These are phyloP conservation scores for Micromesistius poutassou DNA, from an alignment of 2,797 vertebrate species.

Conservation along the genomic window DNA sequence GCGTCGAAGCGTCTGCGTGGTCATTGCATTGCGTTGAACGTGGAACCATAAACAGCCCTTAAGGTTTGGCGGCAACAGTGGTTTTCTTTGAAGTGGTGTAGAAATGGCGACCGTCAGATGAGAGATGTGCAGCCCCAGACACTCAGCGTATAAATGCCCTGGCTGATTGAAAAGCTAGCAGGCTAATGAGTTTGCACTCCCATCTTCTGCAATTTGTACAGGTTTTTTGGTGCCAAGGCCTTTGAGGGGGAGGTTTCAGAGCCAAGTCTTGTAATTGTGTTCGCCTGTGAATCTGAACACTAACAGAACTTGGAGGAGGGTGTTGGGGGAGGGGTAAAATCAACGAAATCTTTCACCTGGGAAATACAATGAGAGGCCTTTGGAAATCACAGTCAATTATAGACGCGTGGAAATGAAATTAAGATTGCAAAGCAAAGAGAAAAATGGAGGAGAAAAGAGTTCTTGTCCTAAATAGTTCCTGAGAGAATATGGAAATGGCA, in stretches of 20 bases:
- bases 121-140: constrained; percentile 58
- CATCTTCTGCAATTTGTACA: constrained; percentile 72
- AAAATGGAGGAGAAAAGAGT: constrained; percentile 14
- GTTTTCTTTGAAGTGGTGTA: constrained; percentile 66
- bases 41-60: too few species aligned
- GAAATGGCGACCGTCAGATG: constrained; percentile 63
- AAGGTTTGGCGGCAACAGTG: constrained; percentile 46
- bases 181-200: constrained; percentile 79
- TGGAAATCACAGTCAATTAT: constrained; percentile 59
- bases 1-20: too few species aligned
- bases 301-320: constrained; percentile 50
- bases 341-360: constrained; percentile 56
- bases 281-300: constrained; percentile 52
- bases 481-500: constrained; percentile 54
- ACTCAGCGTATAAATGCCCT: constrained; percentile 50
- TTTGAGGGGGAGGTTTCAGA: constrained; percentile 62
- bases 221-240: constrained; percentile 76
- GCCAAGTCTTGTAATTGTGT: constrained; percentile 70
- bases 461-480: constrained; percentile 47
- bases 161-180: constrained; percentile 69
- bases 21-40: too few species aligned
- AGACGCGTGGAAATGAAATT: constrained; percentile 64
- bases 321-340: constrained; percentile 44
- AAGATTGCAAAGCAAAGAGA: constrained; percentile 59
- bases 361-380: constrained; percentile 51